Conservation (phyloP, 2,797 vertebrate species). For the Fistularia commersonii region DNA sequence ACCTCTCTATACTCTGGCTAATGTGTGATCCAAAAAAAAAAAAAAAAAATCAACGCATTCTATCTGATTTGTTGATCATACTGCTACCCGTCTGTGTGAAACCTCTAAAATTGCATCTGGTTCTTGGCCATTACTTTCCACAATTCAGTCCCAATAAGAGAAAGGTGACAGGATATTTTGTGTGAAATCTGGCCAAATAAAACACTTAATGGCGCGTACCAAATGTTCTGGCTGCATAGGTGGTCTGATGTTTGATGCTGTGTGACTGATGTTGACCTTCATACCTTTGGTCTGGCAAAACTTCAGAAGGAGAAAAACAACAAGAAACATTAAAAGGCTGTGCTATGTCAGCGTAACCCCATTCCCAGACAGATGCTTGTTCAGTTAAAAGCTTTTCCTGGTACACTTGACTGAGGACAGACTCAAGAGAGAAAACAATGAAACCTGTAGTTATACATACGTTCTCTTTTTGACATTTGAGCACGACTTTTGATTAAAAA, state of each 20-base stretch:
- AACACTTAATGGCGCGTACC: conserved; percentile 62
- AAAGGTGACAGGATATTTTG: conserved; percentile 20
- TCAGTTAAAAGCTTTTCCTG: conserved; percentile 27
- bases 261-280: conserved; percentile 40
- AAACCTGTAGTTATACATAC: conserved; percentile 7
- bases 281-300: conserved; percentile 54
- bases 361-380: conserved; percentile 16
- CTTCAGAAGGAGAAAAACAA: conserved; percentile 48
- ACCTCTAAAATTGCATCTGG: conserved; percentile 5
- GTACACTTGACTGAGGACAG: background rate
- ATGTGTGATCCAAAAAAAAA: background rate
- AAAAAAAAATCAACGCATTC: background rate
- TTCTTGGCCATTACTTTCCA: conserved; percentile 22
- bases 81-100: too few relatives aligned
- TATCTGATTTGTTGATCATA: too few relatives aligned
- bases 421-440: conserved; percentile 1
- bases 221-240: conserved; percentile 63
- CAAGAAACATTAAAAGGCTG: conserved; percentile 24
- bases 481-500: too few relatives aligned
- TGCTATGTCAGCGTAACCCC: conserved; percentile 33
- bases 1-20: too few relatives aligned
- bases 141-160: conserved; percentile 16
- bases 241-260: conserved; percentile 60
- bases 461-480: background rate
- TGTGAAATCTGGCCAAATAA: conserved; percentile 64